phyloP scores from a whole-genome alignment of 2,113 vertebrate species.

The Danionella cerebrum region DNA sequence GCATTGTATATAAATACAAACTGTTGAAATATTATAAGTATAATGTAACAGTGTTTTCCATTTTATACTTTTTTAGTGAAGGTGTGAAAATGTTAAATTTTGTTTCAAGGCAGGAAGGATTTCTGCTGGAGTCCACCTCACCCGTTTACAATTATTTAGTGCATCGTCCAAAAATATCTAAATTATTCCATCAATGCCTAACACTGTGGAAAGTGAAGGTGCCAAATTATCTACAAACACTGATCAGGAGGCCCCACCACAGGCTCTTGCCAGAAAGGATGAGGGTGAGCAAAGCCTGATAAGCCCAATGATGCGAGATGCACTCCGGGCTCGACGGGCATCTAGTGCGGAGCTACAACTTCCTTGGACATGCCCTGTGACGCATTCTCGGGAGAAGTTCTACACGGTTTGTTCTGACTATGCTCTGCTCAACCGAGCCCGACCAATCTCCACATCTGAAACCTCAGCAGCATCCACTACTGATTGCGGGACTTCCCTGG shows the following conservation, averaged over 20 bases:
- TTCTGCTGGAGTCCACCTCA: neutral
- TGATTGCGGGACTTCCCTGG: slow-evolving; percentile 54
- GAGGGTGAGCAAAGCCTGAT: slow-evolving; percentile 48
- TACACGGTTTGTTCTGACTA: slow-evolving; percentile 97
- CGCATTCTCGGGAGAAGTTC: slow-evolving; percentile 90
- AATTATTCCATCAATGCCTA: slow-evolving; percentile 79
- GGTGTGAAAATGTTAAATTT: no score
- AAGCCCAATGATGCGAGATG: slow-evolving; percentile 62
- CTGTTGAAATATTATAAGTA: no score
- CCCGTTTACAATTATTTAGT: slow-evolving; percentile 25
- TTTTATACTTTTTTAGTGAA: no score
- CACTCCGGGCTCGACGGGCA: slow-evolving; percentile 60
- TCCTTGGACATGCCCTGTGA: slow-evolving; percentile 91
- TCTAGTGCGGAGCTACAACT: slow-evolving; percentile 79
- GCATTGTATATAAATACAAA: no score
- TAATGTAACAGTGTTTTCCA: no score
- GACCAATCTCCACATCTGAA: slow-evolving; percentile 64
- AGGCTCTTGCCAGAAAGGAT: slow-evolving; percentile 52
- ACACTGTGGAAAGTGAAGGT: slow-evolving; percentile 77
- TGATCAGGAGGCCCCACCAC: slow-evolving; percentile 57
- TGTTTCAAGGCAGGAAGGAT: no score
- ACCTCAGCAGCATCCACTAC: slow-evolving; percentile 52
- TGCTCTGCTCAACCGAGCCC: slow-evolving; percentile 89
- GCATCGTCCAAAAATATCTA: no score
- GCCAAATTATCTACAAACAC: slow-evolving; percentile 64